Percentiles rank a stretch among this genome's conserved stretches.
Conservation (phyloP, 2,113 vertebrate species). For the Typhlomys cinereus region DNA sequence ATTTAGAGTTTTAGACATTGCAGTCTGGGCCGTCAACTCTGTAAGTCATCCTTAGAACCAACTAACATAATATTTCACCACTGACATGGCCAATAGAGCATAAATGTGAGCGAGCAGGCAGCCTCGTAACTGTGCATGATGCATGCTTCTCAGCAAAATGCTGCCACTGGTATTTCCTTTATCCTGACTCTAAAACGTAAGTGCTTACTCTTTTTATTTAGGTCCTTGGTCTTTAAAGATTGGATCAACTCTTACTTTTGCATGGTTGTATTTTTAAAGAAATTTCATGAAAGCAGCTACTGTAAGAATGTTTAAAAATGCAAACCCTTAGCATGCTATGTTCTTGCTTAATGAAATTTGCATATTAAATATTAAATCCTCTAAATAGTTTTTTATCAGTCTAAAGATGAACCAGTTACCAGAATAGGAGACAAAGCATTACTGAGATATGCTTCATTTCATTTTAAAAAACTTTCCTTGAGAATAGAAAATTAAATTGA, state of each 20-base stretch:
- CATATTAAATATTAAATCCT: constrained; percentile 56
- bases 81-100: background rate
- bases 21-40: constrained; percentile 31
- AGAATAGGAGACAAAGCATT: constrained; percentile 59
- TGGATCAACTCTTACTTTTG: constrained; percentile 22
- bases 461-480: constrained; percentile 44
- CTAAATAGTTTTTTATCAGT: constrained; percentile 62
- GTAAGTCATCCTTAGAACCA: constrained; percentile 63
- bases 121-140: background rate
- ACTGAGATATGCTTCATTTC: constrained; percentile 33
- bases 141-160: constrained; percentile 20
- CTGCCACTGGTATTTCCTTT: constrained; percentile 18
- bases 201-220: constrained; percentile 36
- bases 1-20: constrained; percentile 37
- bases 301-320: constrained; percentile 43
- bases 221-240: constrained; percentile 21
- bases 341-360: constrained; percentile 13
- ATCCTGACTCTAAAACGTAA: constrained; percentile 8
- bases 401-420: constrained; percentile 65
- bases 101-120: constrained; percentile 22
- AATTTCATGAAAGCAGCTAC: constrained; percentile 45
- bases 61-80: background rate
- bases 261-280: constrained; percentile 36
- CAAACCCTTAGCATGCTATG: background rate
- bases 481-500: constrained; percentile 72